phyloP scores from a whole-genome alignment of 2,113 vertebrate genomes.

The Clarias gariepinus region DNA sequence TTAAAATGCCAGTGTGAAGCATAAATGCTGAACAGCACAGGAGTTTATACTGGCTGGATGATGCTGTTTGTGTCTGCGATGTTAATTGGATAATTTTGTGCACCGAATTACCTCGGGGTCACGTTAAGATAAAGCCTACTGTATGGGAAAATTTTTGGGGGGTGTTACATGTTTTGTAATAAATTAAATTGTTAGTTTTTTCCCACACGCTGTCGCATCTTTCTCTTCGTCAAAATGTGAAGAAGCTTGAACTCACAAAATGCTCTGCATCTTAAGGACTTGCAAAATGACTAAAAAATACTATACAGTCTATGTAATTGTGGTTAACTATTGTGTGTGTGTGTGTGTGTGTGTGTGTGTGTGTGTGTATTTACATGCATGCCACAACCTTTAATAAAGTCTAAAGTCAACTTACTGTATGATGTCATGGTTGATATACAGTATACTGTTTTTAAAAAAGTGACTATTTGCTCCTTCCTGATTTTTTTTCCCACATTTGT shows the following conservation, averaged over 20 bases:
- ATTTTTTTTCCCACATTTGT: too few species aligned
- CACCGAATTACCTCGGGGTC: background rate
- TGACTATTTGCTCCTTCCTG: too few species aligned
- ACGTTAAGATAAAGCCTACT: too few species aligned
- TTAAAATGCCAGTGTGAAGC: conserved; percentile 23
- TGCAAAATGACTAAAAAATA: background rate
- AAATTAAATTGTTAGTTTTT: background rate
- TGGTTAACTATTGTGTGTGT: background rate
- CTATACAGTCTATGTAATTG: background rate
- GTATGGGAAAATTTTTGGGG: too few species aligned
- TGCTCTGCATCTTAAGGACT: background rate
- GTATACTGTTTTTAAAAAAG: background rate
- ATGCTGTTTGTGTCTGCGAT: conserved; percentile 18
- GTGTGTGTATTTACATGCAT: background rate
- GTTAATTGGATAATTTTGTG: conserved; percentile 5
- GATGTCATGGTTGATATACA: background rate
- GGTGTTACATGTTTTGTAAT: too few species aligned
- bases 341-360: too few species aligned
- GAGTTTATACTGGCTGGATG: conserved; percentile 7
- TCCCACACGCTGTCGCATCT: background rate
- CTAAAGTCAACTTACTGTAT: background rate
- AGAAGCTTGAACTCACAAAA: background rate
- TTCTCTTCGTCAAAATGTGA: background rate
- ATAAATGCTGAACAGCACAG: conserved; percentile 1
- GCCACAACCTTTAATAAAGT: background rate